A percentile compares a stretch with the other conserved stretches of the same genome.
Evolutionary conservation across 2,113 vertebrate species (phyloP).

Genomic region (Sigmodon hispidus): DNA sequence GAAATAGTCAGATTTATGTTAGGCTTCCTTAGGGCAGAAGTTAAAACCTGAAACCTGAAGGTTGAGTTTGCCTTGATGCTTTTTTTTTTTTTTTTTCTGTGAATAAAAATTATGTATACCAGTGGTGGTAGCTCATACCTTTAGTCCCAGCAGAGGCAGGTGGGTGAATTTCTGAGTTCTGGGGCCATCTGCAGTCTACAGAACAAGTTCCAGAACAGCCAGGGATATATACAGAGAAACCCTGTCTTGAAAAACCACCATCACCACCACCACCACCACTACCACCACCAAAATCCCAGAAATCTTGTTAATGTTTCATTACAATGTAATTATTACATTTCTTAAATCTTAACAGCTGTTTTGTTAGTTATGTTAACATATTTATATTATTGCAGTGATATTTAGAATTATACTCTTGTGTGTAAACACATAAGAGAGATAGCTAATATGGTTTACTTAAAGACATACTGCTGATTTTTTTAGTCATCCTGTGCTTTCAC

Average conservation of each 20-base stretch:
- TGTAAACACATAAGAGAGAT: background rate
- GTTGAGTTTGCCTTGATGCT: background rate
- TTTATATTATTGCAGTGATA: background rate
- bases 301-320: background rate
- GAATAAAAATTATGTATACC: background rate
- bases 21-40: background rate
- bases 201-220: background rate
- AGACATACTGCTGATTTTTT: background rate
- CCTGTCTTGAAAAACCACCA: too few relatives aligned
- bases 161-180: too few relatives aligned
- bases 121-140: background rate
- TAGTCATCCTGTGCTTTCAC: background rate
- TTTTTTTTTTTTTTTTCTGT: background rate
- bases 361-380: background rate
- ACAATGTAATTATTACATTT: background rate
- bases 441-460: background rate
- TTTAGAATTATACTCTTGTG: background rate
- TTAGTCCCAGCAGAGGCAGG: background rate
- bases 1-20: background rate
- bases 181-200: too few relatives aligned
- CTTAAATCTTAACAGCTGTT: background rate
- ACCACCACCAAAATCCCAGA: background rate
- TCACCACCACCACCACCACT: too few relatives aligned
- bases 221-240: too few relatives aligned
- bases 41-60: background rate